A percentile compares a stretch with the other conserved stretches of the same genome.
Evolutionary conservation across 64 coral and sea anemone species (phyloP).

Genomic region (Montipora foliosa): DNA sequence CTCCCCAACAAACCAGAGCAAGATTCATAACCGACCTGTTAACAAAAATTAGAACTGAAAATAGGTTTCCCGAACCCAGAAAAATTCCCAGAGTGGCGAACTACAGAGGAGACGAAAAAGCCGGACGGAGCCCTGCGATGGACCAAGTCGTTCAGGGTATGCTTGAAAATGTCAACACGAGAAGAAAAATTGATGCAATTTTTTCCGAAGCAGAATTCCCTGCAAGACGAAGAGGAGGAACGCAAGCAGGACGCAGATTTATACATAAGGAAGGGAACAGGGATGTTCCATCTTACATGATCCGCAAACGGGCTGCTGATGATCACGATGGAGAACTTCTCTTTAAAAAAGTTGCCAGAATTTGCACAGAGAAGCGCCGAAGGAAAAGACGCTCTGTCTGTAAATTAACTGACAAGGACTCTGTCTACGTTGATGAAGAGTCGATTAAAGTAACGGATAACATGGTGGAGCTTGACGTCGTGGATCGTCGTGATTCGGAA

Average conservation of each 20-base stretch:
- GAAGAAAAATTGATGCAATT: neutral
- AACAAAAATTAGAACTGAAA: neutral
- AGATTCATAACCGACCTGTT: slow-evolving; percentile 24
- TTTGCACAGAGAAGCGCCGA: neutral
- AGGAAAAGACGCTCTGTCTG: slow-evolving; percentile 12
- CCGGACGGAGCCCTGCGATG: slow-evolving; percentile 18
- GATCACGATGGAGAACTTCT: slow-evolving; percentile 38
- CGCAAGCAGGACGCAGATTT: neutral
- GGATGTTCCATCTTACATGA: slow-evolving; percentile 1
- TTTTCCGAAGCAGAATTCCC: neutral
- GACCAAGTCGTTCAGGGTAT: neutral
- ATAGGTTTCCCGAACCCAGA: slow-evolving; percentile 2
- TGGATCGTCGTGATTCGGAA: slow-evolving; percentile 19
- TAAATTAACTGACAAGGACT: neutral
- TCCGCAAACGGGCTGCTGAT: neutral
- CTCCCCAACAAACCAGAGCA: slow-evolving; percentile 2
- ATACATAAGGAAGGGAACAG: neutral
- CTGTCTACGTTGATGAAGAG: neutral
- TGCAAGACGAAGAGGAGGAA: neutral
- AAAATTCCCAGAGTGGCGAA: slow-evolving; percentile 30
- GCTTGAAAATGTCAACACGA: neutral
- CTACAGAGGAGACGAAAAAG: neutral
- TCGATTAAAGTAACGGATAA: slow-evolving; percentile 6
- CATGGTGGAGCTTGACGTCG: slow-evolving; percentile 23
- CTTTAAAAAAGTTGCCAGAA: neutral